Evolutionary conservation across 2,888 invertebrate genomes (phyloP), one percentile per base, ranked within the genome.

Genomic region (Fragum sueziense): DNA sequence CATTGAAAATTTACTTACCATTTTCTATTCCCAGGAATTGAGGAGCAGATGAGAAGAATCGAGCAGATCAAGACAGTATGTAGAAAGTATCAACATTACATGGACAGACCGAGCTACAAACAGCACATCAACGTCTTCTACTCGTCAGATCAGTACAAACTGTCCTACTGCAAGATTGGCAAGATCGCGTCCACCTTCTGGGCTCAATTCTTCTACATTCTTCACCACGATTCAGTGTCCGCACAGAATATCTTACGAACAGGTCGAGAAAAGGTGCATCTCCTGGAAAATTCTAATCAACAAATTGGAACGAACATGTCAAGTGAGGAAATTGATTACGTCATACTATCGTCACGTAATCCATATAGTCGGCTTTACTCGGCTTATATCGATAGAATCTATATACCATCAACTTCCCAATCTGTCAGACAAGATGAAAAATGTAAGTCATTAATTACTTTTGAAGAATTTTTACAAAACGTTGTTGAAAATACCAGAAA

Each of bases 371-470:
- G 65, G 22, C 41, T 65, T 9, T 65, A 14, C 14, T 65, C 65
- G 41, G 65, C 65, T 7, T 65, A 25, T 25, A 65, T 65, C 41
- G 65, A 65, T 41, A 37, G 65, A 37, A 65, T 65, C 41, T 65
- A 41, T 14, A 41, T 65, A 6, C 65, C 65, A 14, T 65, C 65
- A 3, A 37, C 47, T 7, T 27, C 41, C 3, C 7, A 33, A 14
- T 41, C 65, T 0, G 27, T 65, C 6, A 25, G 41, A 25, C n/a
- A 41, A 2, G 41, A 65, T 25, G 37, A 41, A 37, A 41, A 65
- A 34, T 62, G 62, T 34, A 62, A 62, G 22, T 33, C 62, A 3
- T n/a, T 29, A 34, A 62, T 62, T 29, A 33, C 33, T n/a, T 62
- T 62, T n/a, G 20, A 33, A 33, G 62, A 62, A 29, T 62, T 62